These are phyloP conservation scores for Chaetodon auriga DNA, from an alignment of 2,113 vertebrate species.

Conservation along the genomic window DNA sequence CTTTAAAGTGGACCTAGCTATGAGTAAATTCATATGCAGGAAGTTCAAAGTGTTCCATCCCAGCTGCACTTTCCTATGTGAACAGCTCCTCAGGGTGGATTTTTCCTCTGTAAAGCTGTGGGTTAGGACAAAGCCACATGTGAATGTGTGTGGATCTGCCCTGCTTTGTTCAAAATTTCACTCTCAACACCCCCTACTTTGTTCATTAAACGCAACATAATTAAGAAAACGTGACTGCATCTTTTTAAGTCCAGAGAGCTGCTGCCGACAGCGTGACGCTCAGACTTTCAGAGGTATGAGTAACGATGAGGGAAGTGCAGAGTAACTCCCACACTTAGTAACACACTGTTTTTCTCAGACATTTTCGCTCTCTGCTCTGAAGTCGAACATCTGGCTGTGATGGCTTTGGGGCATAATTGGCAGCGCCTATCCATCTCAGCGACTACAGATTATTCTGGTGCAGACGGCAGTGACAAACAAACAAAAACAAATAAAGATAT, in stretches of 20 bases:
- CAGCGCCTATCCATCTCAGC: conserved; percentile 10
- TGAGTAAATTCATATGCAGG: background rate
- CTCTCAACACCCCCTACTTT: background rate
- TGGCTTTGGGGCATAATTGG: conserved; percentile 48
- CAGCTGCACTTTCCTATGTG: background rate
- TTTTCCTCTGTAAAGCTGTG: conserved; percentile 11
- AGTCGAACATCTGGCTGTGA: conserved; percentile 65
- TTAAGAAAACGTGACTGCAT: background rate
- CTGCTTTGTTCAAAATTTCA: background rate
- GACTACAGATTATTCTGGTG: conserved; percentile 38
- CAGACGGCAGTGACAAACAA: conserved; percentile 29
- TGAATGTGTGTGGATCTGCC: background rate
- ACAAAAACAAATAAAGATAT: conserved; percentile 35
- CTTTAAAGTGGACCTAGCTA: too few relatives aligned
- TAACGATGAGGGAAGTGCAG: background rate
- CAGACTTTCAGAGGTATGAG: conserved; percentile 4
- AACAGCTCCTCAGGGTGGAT: conserved; percentile 39
- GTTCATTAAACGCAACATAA: background rate
- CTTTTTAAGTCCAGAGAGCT: background rate
- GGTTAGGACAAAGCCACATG: background rate
- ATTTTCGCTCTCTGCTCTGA: conserved; percentile 31
- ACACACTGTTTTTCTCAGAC: conserved; percentile 6
- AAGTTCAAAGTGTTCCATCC: conserved; percentile 10
- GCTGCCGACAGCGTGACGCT: background rate
- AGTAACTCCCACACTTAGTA: conserved; percentile 48